Evolutionary conservation across 2,113 vertebrate genomes (phyloP).

Genomic region (Oncorhynchus clarkii): DNA sequence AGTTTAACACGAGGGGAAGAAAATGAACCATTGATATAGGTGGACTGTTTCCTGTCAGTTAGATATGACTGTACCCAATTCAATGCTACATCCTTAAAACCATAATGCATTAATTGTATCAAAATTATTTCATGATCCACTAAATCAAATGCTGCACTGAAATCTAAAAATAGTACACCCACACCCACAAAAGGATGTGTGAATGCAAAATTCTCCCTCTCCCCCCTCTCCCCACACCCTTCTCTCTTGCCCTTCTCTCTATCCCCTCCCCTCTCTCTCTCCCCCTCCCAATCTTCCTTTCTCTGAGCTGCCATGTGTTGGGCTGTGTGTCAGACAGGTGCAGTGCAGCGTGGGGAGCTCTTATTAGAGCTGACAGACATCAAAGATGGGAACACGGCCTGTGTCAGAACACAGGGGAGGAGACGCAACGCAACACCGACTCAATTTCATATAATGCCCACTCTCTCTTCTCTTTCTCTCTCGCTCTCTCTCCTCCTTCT

Average conservation of each 20-base stretch:
- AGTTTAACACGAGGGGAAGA: no score
- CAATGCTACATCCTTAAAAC: no score
- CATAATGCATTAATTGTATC: no score
- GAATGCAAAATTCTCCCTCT: background rate
- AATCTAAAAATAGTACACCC: no score
- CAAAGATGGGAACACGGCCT: constrained; percentile 63
- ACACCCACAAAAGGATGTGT: no score
- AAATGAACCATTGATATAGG: no score
- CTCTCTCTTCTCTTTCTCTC: background rate
- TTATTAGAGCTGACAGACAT: constrained; percentile 75
- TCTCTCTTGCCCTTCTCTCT: constrained; percentile 14
- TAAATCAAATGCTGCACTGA: no score
- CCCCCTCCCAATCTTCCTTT: constrained; percentile 25
- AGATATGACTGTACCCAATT: no score
- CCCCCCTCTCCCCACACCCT: background rate
- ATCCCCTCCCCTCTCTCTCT: constrained; percentile 3
- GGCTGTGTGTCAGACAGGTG: constrained; percentile 68
- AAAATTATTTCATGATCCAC: no score
- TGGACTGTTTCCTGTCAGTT: no score
- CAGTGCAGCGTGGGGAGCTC: constrained; percentile 63
- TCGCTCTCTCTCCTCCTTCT: constrained; percentile 28
- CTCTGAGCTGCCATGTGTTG: constrained; percentile 57
- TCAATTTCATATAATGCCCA: constrained; percentile 67
- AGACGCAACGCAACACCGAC: constrained; percentile 37
- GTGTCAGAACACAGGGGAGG: constrained; percentile 64